phyloP scores from a whole-genome alignment of 2,888 invertebrate genomes.

The Baccha elongata region DNA sequence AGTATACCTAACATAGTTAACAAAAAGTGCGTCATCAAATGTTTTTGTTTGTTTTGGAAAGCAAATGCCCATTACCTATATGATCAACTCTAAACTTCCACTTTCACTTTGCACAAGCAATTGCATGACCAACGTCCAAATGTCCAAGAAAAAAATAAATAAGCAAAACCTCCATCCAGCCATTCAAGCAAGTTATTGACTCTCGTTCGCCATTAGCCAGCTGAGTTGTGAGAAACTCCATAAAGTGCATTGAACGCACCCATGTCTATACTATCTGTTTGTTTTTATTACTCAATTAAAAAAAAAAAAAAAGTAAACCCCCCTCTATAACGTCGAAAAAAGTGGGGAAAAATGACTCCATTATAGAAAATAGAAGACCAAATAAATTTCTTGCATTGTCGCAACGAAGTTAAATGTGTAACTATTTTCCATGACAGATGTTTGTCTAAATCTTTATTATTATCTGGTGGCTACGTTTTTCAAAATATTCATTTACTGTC shows the following conservation, averaged over 20 bases:
- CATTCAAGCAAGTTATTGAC: constrained; percentile 13
- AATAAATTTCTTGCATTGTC: neutral
- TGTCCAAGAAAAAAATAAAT: constrained; percentile 39
- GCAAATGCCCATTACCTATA: constrained; percentile 48
- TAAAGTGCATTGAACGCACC: constrained; percentile 67
- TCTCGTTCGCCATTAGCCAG: constrained; percentile 25
- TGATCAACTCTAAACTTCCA: constrained; percentile 42
- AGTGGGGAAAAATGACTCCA: constrained; percentile 9
- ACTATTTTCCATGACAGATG: too few species aligned
- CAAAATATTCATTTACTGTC: too few species aligned
- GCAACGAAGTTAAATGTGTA: too few species aligned
- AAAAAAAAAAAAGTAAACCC: constrained; percentile 1
- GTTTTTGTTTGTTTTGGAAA: constrained; percentile 54
- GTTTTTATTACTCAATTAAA: constrained; percentile 70
- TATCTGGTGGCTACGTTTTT: too few species aligned
- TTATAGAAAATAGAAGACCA: constrained; percentile 15
- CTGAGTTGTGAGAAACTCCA: constrained; percentile 30
- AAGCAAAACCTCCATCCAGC: neutral
- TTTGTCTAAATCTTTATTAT: too few species aligned
- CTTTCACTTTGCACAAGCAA: constrained; percentile 56
- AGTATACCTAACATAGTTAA: too few species aligned
- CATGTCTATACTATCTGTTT: constrained; percentile 42
- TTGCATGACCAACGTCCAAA: constrained; percentile 60
- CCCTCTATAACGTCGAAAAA: too few species aligned
- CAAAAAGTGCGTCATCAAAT: constrained; percentile 53